Evolutionary conservation across 2,113 vertebrate species (phyloP).

Genomic region (Paracyprichromis sp.): DNA sequence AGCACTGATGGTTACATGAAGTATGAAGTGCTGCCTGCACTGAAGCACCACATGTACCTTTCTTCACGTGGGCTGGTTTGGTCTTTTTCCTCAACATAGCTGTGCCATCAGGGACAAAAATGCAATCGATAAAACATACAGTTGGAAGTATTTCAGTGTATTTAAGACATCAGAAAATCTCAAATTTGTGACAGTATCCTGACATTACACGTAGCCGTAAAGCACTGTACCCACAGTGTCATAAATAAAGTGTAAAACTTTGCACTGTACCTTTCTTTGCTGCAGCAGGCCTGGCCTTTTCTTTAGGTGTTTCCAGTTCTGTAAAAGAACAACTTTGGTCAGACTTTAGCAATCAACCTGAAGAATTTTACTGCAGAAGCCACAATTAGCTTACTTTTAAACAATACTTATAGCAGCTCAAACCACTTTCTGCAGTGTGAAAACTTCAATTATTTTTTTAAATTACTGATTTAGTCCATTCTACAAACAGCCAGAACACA

Average conservation of each 20-base stretch:
- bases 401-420: not conserved
- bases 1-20: not conserved
- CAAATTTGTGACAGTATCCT: not conserved
- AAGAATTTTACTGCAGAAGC: not conserved
- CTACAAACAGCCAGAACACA: not conserved
- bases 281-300: slow-evolving; percentile 29
- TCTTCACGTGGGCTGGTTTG: slow-evolving; percentile 12
- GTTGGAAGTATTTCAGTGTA: not conserved
- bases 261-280: slow-evolving; percentile 45
- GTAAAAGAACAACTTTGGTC: not conserved
- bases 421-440: not conserved
- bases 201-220: not conserved
- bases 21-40: not conserved
- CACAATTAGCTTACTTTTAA: not conserved
- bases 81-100: not conserved
- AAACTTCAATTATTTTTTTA: not conserved
- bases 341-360: not conserved
- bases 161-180: not conserved
- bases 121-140: not conserved
- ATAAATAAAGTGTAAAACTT: not conserved
- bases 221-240: not conserved
- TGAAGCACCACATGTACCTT: slow-evolving; percentile 17
- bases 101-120: slow-evolving; percentile 6
- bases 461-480: not conserved
- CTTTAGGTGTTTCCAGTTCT: slow-evolving; percentile 32